These are phyloP conservation scores for Aporophyla nigra DNA, from an alignment of 2,888 invertebrate species.

Conservation along the genomic window DNA sequence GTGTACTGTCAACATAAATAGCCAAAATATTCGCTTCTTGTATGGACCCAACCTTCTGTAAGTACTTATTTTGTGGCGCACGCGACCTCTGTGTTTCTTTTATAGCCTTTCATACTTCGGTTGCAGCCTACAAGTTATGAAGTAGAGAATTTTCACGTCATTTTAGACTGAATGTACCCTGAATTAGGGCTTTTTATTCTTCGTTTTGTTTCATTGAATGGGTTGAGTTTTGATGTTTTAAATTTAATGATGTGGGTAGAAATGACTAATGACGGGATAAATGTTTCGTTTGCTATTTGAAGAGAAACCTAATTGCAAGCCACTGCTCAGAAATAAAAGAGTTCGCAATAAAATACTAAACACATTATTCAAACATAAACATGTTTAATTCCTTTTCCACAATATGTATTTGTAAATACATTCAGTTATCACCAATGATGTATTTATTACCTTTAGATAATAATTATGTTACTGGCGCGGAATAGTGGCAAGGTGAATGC, in stretches of 20 bases:
- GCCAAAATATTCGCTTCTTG: background rate
- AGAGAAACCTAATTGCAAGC: background rate
- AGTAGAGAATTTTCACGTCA: slow-evolving; percentile 25
- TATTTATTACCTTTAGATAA: too few species aligned
- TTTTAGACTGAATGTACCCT: slow-evolving; percentile 44
- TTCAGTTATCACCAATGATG: background rate
- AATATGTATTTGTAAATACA: background rate
- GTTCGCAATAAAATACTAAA: background rate
- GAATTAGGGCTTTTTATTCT: slow-evolving; percentile 33
- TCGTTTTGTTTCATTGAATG: slow-evolving; percentile 30
- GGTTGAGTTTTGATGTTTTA: slow-evolving; percentile 17
- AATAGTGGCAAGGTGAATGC: too few species aligned
- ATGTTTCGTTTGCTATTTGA: background rate
- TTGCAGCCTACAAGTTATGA: slow-evolving; percentile 51
- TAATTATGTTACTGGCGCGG: too few species aligned
- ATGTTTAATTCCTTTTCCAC: background rate
- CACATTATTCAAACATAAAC: background rate
- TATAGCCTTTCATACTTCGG: slow-evolving; percentile 49
- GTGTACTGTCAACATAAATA: background rate
- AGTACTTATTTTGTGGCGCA: background rate
- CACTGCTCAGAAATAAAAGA: background rate
- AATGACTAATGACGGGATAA: slow-evolving; percentile 15
- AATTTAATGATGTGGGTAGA: background rate
- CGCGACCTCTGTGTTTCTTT: slow-evolving; percentile 50
- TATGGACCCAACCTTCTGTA: background rate